Conservation (phyloP, 2,797 vertebrate genomes). For the Tolypeutes matacus region DNA sequence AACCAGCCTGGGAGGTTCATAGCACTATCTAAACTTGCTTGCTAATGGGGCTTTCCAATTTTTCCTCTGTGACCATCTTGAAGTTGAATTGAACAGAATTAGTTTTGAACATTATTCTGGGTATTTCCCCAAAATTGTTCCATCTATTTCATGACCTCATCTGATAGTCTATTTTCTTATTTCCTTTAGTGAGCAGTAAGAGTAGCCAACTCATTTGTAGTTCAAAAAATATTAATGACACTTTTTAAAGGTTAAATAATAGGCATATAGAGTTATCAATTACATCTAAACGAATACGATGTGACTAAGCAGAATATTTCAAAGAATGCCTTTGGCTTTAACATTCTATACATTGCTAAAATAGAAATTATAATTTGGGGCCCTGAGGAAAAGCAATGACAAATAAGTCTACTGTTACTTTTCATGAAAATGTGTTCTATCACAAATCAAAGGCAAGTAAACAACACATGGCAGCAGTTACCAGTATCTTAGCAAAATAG, state of each 20-base stretch:
- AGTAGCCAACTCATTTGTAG: constrained; percentile 5
- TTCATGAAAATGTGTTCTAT: constrained; percentile 34
- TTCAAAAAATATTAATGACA: not conserved
- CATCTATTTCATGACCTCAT: not conserved
- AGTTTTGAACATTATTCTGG: not conserved
- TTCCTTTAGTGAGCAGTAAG: constrained; percentile 45
- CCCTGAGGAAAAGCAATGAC: not conserved
- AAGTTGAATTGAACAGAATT: constrained; percentile 32
- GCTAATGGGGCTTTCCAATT: not conserved
- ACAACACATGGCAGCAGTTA: not conserved
- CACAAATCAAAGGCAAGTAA: constrained; percentile 27
- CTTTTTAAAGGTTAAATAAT: constrained; percentile 53
- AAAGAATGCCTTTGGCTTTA: not conserved
- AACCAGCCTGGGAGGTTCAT: not conserved
- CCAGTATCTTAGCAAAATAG: constrained; percentile 47
- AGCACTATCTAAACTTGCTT: constrained; percentile 22
- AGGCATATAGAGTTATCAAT: not conserved
- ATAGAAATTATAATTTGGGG: not conserved
- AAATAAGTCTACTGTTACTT: not conserved
- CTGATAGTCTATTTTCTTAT: not conserved
- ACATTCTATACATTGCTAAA: constrained; percentile 17
- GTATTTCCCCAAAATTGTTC: not conserved
- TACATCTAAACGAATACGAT: not conserved
- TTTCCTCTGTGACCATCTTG: not conserved
- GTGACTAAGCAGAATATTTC: constrained; percentile 17